Percentiles rank a stretch among this genome's conserved stretches.
Evolutionary conservation across 2,113 vertebrate species (phyloP).

Genomic region (Balaeniceps rex): DNA sequence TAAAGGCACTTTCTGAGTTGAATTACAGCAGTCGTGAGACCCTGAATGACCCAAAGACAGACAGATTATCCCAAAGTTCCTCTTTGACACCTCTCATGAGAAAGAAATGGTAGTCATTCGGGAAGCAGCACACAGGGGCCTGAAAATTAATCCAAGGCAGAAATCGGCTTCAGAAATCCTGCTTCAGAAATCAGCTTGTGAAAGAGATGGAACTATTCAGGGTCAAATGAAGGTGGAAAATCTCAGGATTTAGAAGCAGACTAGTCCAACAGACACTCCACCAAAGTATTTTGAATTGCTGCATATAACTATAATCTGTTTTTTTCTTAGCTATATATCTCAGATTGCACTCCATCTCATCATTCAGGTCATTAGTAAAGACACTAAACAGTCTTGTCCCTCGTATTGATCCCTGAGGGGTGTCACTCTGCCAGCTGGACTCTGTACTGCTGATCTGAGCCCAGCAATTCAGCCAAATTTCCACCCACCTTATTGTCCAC

Average conservation of each 20-base stretch:
- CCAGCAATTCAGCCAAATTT: neutral
- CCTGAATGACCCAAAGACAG: neutral
- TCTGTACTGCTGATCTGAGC: neutral
- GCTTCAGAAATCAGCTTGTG: neutral
- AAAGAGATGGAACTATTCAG: neutral
- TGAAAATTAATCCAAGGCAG: neutral
- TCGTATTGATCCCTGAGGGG: rapidly evolving
- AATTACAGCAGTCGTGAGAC: neutral
- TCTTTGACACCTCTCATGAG: neutral
- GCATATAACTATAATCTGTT: neutral
- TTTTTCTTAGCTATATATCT: neutral
- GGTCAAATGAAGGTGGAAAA: neutral
- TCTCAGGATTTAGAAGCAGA: neutral
- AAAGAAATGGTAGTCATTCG: neutral
- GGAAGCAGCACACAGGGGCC: neutral
- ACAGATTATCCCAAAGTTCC: neutral
- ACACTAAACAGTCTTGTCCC: neutral
- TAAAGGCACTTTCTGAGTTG: neutral
- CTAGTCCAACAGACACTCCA: neutral
- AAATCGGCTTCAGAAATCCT: neutral
- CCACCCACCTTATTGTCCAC: neutral
- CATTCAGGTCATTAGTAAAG: neutral
- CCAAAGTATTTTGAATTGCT: neutral
- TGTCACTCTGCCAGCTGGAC: neutral
- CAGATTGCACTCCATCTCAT: neutral